phyloP scores from a whole-genome alignment of 2,113 vertebrate genomes.

The Propithecus coquereli region DNA sequence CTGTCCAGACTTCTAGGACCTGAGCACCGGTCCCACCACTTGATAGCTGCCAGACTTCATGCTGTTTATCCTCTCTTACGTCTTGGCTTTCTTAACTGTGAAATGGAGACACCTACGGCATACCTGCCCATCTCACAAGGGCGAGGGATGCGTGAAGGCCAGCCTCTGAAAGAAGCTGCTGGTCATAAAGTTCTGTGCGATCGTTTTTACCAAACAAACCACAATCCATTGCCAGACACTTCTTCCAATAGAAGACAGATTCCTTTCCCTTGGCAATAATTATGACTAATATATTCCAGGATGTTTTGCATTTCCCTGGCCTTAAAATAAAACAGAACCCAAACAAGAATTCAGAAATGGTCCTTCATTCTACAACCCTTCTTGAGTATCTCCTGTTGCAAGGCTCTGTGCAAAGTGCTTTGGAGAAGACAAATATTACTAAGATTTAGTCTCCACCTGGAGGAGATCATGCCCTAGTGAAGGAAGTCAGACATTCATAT shows the following conservation, averaged over 20 bases:
- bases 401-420: neutral
- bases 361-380: neutral
- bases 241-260: constrained; percentile 27
- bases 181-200: neutral
- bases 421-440: neutral
- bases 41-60: fast-evolving
- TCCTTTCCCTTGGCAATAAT: constrained; percentile 15
- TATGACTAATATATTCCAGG: neutral
- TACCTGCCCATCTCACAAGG: neutral
- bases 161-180: neutral
- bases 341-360: neutral
- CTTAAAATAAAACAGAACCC: constrained; percentile 41
- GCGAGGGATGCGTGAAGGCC: neutral
- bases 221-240: neutral
- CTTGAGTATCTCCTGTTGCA: neutral
- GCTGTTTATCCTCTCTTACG: neutral
- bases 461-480: no score
- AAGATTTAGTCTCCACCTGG: neutral
- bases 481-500: neutral
- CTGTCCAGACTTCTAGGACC: neutral
- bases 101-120: neutral
- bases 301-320: neutral
- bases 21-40: neutral
- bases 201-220: neutral
- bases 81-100: neutral